Percentiles rank a stretch among this genome's conserved stretches.
Conservation (phyloP, 1,140 invertebrate genomes). For the Limonius californicus region DNA sequence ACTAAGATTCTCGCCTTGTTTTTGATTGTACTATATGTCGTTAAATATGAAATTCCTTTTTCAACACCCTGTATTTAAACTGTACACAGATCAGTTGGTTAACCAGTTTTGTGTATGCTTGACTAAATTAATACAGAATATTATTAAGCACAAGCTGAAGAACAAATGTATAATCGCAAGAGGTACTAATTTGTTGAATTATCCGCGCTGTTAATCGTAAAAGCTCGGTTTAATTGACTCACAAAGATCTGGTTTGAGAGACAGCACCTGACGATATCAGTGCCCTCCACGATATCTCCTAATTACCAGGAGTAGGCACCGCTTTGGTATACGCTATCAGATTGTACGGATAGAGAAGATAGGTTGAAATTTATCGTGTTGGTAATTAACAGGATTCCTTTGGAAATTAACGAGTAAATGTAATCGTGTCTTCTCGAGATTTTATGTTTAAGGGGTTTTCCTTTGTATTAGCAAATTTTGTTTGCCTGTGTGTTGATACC, state of each 20-base stretch:
- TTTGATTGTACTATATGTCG: neutral
- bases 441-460: too few relatives aligned
- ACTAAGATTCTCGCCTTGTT: too few relatives aligned
- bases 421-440: neutral
- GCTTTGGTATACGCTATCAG: constrained; percentile 8
- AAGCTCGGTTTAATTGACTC: constrained; percentile 11
- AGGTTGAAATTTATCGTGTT: constrained; percentile 11
- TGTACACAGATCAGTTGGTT: too few relatives aligned
- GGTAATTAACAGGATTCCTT: constrained; percentile 3
- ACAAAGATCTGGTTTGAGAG: constrained; percentile 7
- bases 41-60: too few relatives aligned
- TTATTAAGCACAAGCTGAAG: too few relatives aligned
- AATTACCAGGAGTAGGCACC: neutral
- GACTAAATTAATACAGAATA: too few relatives aligned
- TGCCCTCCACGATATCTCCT: constrained; percentile 1
- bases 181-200: constrained; percentile 8
- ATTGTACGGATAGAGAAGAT: neutral
- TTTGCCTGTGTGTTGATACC: too few relatives aligned
- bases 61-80: too few relatives aligned
- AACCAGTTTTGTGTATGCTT: too few relatives aligned
- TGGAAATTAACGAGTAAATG: neutral
- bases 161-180: too few relatives aligned
- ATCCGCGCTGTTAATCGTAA: neutral
- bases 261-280: constrained; percentile 8
- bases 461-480: too few relatives aligned